A percentile compares a stretch with the other conserved stretches of the same genome.
phyloP scores from a whole-genome alignment of 2,113 vertebrate species.

The Gallinago jamesoni region DNA sequence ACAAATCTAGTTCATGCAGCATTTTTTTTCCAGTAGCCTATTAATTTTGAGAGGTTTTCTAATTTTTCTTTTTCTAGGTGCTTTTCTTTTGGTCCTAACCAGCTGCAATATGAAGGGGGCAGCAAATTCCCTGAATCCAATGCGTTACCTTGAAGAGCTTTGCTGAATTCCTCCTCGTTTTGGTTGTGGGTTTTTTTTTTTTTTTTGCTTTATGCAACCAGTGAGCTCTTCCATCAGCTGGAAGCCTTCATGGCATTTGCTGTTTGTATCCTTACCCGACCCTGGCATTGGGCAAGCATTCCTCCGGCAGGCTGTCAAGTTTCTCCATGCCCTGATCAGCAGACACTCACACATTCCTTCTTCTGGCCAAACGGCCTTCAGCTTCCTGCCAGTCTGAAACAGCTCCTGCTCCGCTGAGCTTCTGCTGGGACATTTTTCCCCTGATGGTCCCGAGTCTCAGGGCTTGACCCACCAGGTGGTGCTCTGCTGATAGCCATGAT shows the following conservation, averaged over 20 bases:
- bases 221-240: background rate
- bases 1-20: background rate
- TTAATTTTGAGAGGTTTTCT: accelerated
- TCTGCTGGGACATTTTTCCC: background rate
- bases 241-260: background rate
- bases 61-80: accelerated
- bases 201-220: background rate
- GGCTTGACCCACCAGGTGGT: background rate
- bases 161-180: background rate
- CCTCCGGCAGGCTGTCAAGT: background rate
- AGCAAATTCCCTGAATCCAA: background rate
- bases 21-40: background rate
- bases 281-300: background rate
- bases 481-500: background rate
- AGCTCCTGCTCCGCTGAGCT: background rate
- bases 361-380: background rate
- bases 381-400: background rate
- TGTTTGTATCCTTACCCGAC: conserved; percentile 29
- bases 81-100: background rate
- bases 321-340: background rate
- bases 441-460: background rate
- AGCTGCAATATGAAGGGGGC: background rate
- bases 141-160: background rate
- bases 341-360: background rate
- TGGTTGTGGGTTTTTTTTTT: background rate